Percentiles rank a stretch among this genome's conserved stretches.
Evolutionary conservation across 2,797 vertebrate genomes (phyloP).

Genomic region (Huso huso): DNA sequence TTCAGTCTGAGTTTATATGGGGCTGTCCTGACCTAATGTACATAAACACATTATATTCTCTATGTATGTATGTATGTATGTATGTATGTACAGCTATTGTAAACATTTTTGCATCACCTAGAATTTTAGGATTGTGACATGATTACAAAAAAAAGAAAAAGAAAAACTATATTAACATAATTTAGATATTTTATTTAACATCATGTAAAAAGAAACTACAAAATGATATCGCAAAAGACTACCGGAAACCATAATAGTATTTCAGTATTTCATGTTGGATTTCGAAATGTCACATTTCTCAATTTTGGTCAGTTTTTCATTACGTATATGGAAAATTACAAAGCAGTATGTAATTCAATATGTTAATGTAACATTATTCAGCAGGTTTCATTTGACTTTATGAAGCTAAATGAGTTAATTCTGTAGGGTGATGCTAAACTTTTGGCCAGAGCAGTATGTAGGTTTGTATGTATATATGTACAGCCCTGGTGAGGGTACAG

Average conservation of each 20-base stretch:
- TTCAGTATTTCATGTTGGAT: not conserved
- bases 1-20: no score
- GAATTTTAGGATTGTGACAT: conserved; percentile 24
- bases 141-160: conserved; percentile 4
- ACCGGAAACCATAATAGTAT: conserved; percentile 6
- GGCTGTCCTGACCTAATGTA: not conserved
- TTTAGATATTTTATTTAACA: not conserved
- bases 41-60: not conserved
- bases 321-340: no score
- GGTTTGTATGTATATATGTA: no score
- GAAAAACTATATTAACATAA: not conserved
- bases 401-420: no score
- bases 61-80: not conserved
- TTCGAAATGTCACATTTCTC: conserved; percentile 17
- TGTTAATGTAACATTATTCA: no score
- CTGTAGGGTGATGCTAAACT: no score
- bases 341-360: no score
- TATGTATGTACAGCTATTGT: conserved; percentile 42
- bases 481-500: no score
- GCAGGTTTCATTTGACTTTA: no score
- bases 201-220: conserved; percentile 20
- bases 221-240: conserved; percentile 27
- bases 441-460: no score
- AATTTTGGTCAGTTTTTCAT: not conserved
- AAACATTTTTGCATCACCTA: conserved; percentile 40